A percentile compares a stretch with the other conserved stretches of the same genome.
phyloP scores from a whole-genome alignment of 2,113 vertebrate genomes.

The Melanotaenia duboulayi region DNA sequence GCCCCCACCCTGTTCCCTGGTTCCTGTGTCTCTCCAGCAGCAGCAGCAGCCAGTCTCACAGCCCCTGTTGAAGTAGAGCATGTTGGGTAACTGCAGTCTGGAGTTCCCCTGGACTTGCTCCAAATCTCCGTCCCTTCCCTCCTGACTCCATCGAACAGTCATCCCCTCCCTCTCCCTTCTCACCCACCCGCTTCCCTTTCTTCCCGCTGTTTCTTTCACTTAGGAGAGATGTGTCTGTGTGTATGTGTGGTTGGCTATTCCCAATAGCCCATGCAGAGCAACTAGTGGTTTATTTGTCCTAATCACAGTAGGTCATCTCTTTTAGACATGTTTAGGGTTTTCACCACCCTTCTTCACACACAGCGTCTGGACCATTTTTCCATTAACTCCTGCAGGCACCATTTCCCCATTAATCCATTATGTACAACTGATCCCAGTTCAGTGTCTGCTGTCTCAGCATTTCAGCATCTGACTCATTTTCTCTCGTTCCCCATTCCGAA shows the following conservation, averaged over 20 bases:
- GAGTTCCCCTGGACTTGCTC: slow-evolving; percentile 85
- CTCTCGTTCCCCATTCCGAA: slow-evolving; percentile 55
- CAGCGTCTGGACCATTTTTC: slow-evolving; percentile 20
- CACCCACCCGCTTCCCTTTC: slow-evolving; percentile 59
- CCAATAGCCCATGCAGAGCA: slow-evolving; percentile 38
- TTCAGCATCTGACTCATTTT: slow-evolving; percentile 67
- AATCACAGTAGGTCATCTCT: slow-evolving; percentile 44
- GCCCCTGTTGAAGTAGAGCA: slow-evolving; percentile 67
- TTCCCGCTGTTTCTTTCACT: slow-evolving; percentile 47
- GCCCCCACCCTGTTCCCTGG: slow-evolving; percentile 12
- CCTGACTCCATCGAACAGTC: slow-evolving; percentile 64
- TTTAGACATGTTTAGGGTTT: slow-evolving; percentile 37
- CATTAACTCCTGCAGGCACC: slow-evolving; percentile 28
- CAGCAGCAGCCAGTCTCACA: slow-evolving; percentile 57
- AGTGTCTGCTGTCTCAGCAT: slow-evolving; percentile 41
- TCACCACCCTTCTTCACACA: slow-evolving; percentile 35
- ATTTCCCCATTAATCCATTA: slow-evolving; percentile 24
- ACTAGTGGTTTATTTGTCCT: slow-evolving; percentile 55
- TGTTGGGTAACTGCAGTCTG: slow-evolving; percentile 80
- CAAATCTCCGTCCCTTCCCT: slow-evolving; percentile 76
- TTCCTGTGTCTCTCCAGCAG: slow-evolving; percentile 39
- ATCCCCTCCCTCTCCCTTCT: slow-evolving; percentile 50
- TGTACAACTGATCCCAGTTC: slow-evolving; percentile 44
- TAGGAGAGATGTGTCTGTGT: slow-evolving; percentile 40
- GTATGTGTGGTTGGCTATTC: slow-evolving; percentile 35